Base-by-base conservation (phyloP, 2,113 vertebrate genomes). In the Aptenodytes forsteri region DNA sequence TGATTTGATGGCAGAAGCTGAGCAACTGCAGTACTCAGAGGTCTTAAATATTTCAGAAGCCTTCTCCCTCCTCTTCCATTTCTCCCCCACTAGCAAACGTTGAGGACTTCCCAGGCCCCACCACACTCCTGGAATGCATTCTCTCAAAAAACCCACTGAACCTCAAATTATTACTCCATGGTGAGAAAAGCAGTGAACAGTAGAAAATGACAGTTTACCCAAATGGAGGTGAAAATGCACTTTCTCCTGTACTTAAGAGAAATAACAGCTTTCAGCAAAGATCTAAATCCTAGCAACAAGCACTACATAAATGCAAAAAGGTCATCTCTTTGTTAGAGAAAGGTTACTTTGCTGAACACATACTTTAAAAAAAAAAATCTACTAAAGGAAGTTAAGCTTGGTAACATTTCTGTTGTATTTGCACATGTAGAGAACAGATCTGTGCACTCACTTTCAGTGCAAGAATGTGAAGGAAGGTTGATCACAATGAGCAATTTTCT, bases 201-300 rank as follows among this genome's bases (percentile, higher is more conserved):
- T 90, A 78, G 86, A 90, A 96, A 96, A 96, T 92, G 91, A 95
- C 86, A 86, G 92, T 97, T 98, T 96, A 94, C 89, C 87, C 96
- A 92, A 79, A 91, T 94, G 91, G 96, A 96, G 66, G 75, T 94
- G 86, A 95, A 97, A 93, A 96, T 91, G 84, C 84, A 89, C 87
- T 86, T 97, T 95, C 93, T 96, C 94, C 89, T 88, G 46, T 96
- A 83, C 79, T 87, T 92, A 92, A 96, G 90, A 92, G 93, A 97
- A 97, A 96, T 93, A 96, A 93, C 96, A 96, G 96, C 97, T 96
- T 97, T 92, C 92, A 83, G 92, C 89, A 94, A 96, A 97, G 95
- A 95, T 94, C 97, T 94, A 96, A 93, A 95, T 90, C 94, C 87
- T 95, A 95, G 97, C 97, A 95, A 97, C 94, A 91, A 93, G 94